Evolutionary conservation across 1,140 invertebrate species (phyloP).

Genomic region (Drosophila asahinai): DNA sequence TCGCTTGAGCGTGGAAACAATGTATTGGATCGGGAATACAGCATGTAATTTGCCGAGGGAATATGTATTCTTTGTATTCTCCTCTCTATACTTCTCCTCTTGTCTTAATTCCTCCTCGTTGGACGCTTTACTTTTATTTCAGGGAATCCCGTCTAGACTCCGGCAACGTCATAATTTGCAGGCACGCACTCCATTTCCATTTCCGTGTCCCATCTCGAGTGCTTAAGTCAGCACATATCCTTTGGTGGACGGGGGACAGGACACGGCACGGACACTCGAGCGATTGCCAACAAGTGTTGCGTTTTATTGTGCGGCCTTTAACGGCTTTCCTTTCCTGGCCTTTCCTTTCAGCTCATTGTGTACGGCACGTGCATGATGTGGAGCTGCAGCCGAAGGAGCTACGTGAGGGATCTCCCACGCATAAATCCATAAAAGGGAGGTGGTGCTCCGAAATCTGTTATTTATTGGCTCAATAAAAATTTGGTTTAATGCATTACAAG

Average conservation of each 20-base stretch:
- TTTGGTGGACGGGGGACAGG: background rate
- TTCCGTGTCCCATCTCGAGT: conserved; percentile 37
- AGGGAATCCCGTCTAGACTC: conserved; percentile 53
- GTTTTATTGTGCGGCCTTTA: conserved; percentile 76
- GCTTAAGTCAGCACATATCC: conserved; percentile 43
- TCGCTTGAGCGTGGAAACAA: conserved; percentile 43
- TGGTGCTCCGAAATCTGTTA: conserved; percentile 64
- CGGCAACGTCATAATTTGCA: conserved; percentile 61
- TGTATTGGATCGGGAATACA: conserved; percentile 15
- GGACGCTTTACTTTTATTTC: conserved; percentile 34
- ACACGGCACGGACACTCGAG: conserved; percentile 19
- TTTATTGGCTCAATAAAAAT: conserved; percentile 77
- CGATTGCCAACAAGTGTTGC: conserved; percentile 74
- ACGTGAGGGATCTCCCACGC: conserved; percentile 57
- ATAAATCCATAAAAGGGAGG: conserved; percentile 65
- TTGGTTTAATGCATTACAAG: conserved; percentile 73
- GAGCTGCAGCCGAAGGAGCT: conserved; percentile 45
- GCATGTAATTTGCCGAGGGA: conserved; percentile 7
- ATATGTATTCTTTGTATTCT: background rate
- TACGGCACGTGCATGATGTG: conserved; percentile 57
- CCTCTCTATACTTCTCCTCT: background rate
- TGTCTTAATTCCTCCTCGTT: conserved; percentile 14
- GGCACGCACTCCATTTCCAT: conserved; percentile 37
- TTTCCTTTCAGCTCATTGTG: conserved; percentile 16
- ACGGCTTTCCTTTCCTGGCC: conserved; percentile 45